Percentiles rank a stretch among this genome's conserved stretches.
phyloP scores from a whole-genome alignment of 30 jellyfish, hydroid and myxozoan species.

The Mastigias papua region DNA sequence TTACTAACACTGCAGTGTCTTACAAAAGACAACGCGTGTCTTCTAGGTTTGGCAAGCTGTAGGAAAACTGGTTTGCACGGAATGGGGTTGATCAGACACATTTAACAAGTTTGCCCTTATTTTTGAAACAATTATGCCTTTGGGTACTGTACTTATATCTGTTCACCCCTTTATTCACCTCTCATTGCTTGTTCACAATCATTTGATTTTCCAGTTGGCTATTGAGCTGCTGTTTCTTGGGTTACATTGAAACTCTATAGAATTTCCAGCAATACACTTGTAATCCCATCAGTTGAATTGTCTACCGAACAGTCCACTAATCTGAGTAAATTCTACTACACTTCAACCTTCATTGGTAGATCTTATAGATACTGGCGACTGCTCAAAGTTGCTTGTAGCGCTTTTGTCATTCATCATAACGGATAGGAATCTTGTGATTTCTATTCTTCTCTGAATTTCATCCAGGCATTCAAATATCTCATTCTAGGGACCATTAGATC shows the following conservation, averaged over 20 bases:
- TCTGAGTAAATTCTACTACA: background rate
- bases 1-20: background rate
- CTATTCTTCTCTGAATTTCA: background rate
- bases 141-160: no score
- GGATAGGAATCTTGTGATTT: background rate
- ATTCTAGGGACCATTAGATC: background rate
- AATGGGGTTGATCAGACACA: no score
- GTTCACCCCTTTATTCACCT: background rate
- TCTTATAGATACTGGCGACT: background rate
- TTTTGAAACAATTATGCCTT: no score
- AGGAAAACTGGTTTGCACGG: background rate
- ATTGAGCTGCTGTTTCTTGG: background rate
- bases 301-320: background rate
- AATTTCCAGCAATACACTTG: background rate
- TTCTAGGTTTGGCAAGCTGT: background rate
- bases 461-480: background rate
- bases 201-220: background rate
- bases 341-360: background rate
- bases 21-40: background rate
- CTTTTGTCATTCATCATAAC: background rate
- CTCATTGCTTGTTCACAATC: background rate
- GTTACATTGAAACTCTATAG: no score
- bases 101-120: no score
- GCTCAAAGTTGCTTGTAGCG: background rate
- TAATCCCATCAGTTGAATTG: background rate